phyloP scores from a whole-genome alignment of 2,888 invertebrate species.

The Micoletzkya japonica region DNA sequence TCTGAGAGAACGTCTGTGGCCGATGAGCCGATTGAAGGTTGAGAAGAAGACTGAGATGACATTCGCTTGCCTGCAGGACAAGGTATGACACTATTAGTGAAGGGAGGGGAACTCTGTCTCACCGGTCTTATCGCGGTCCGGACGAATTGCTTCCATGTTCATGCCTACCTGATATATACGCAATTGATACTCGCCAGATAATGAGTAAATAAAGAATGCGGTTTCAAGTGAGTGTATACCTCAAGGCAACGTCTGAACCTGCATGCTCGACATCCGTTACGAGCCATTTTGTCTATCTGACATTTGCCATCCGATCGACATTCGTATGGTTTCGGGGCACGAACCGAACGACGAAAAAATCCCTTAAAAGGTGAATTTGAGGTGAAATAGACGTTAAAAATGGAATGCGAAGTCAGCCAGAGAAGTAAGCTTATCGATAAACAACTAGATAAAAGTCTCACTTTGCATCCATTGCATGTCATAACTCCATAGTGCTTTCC shows the following conservation, averaged over 20 bases:
- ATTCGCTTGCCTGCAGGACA: too few species aligned
- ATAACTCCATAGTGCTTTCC: constrained; percentile 27
- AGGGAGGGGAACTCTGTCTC: neutral
- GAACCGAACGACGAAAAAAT: constrained; percentile 27
- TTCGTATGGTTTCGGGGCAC: constrained; percentile 26
- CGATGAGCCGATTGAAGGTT: too few species aligned
- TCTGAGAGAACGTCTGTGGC: too few species aligned
- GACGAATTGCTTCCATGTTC: constrained; percentile 17
- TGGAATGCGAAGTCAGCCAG: neutral
- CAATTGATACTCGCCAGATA: neutral
- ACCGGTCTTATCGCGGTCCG: constrained; percentile 26
- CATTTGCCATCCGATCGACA: constrained; percentile 17
- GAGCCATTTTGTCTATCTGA: constrained; percentile 16
- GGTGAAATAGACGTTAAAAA: neutral
- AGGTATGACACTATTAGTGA: too few species aligned
- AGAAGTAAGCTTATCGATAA: neutral
- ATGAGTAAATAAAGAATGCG: neutral
- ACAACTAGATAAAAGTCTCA: neutral
- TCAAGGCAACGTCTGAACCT: constrained; percentile 26
- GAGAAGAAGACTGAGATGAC: too few species aligned
- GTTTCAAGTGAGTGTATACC: neutral
- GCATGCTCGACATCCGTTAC: constrained; percentile 24
- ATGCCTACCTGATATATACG: constrained; percentile 27
- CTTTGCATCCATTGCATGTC: constrained; percentile 28
- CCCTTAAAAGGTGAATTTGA: constrained; percentile 17